Conservation (phyloP, 1,140 invertebrate species). For the Akabosia matsudoensis region DNA sequence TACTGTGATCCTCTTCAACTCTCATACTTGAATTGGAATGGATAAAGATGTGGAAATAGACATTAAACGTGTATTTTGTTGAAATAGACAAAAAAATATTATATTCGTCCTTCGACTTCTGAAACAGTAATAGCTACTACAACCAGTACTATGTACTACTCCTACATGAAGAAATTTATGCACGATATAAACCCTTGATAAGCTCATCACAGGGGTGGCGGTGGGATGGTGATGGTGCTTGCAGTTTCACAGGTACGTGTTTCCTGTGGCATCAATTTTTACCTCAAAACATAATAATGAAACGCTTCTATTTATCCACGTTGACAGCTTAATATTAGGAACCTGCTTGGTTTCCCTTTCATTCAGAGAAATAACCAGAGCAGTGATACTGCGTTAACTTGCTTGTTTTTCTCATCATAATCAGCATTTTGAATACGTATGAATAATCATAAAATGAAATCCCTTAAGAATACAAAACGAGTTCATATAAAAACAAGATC, state of each 20-base stretch:
- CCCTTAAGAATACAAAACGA: neutral
- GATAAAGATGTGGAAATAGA: too few species aligned
- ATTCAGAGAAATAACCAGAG: too few species aligned
- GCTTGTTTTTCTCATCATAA: neutral
- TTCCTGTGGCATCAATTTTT: slow-evolving; percentile 20
- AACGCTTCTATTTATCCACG: neutral
- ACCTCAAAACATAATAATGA: neutral
- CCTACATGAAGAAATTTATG: neutral
- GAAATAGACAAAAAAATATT: too few species aligned
- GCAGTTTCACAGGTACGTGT: slow-evolving; percentile 19
- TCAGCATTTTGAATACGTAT: slow-evolving; percentile 19
- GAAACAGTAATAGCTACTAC: too few species aligned
- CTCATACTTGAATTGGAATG: neutral
- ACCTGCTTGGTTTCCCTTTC: neutral
- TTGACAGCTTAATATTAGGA: neutral
- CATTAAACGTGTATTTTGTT: too few species aligned
- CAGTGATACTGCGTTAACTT: neutral
- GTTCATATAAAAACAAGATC: neutral
- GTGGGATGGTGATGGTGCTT: neutral
- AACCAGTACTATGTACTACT: too few species aligned
- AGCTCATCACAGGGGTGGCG: slow-evolving; percentile 9
- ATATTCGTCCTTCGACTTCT: too few species aligned
- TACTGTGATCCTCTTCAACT: slow-evolving; percentile 17
- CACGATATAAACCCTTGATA: slow-evolving; percentile 5
- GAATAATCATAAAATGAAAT: slow-evolving; percentile 19